Conservation (phyloP, 1,140 invertebrate genomes). For the Drosophila lacertosa region DNA sequence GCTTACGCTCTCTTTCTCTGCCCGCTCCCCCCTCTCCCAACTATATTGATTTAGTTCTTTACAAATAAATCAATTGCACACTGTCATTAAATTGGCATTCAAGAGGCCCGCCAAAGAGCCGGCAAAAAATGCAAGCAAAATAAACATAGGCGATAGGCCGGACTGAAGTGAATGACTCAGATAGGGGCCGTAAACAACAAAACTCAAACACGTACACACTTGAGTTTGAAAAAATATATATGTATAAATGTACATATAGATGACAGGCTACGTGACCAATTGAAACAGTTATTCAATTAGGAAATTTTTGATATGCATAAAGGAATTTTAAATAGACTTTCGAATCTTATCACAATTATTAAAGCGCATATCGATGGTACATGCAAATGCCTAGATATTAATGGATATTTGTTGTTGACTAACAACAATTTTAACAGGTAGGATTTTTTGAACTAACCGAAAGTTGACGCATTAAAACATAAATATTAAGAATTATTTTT, state of each 20-base stretch:
- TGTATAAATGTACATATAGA: conserved; percentile 4
- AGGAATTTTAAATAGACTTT: conserved; percentile 9
- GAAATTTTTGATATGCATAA: conserved; percentile 37
- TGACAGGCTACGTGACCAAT: conserved; percentile 69
- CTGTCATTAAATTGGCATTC: conserved; percentile 1
- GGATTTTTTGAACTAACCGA: too few relatives aligned
- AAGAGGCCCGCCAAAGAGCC: conserved; percentile 1
- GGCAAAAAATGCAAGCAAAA: background rate
- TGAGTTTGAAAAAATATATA: background rate
- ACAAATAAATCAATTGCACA: conserved; percentile 33
- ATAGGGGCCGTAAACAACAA: conserved; percentile 4
- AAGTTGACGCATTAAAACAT: too few relatives aligned
- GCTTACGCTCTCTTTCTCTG: background rate
- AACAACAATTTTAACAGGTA: conserved; percentile 10
- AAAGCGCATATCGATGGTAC: conserved; percentile 27
- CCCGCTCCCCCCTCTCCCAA: too few relatives aligned
- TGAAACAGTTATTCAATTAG: conserved; percentile 20
- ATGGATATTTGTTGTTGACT: conserved; percentile 39
- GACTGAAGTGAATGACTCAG: conserved; percentile 24
- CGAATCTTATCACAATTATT: conserved; percentile 48
- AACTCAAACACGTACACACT: conserved; percentile 8
- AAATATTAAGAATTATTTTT: background rate
- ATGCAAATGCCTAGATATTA: conserved; percentile 18
- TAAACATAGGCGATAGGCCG: conserved; percentile 19
- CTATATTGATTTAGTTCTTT: too few relatives aligned